A percentile compares a stretch with the other conserved stretches of the same genome.
phyloP scores from a whole-genome alignment of 2,113 vertebrate genomes.

The Ginglymostoma cirratum region DNA sequence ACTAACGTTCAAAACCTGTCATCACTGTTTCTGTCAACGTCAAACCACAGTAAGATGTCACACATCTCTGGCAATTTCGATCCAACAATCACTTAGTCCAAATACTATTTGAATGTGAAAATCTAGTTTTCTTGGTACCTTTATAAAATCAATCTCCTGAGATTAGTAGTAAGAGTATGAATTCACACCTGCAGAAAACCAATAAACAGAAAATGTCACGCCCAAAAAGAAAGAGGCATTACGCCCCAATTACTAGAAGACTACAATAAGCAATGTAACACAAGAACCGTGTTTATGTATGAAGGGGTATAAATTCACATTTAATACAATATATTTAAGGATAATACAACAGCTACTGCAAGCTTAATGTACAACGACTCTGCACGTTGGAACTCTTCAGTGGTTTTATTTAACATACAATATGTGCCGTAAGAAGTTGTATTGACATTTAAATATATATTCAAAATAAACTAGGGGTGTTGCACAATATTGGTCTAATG shows the following conservation, averaged over 20 bases:
- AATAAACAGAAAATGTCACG: conserved; percentile 51
- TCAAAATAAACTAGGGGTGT: conserved; percentile 30
- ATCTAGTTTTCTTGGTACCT: conserved; percentile 66
- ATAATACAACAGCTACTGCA: conserved; percentile 68
- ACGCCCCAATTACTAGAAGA: conserved; percentile 57
- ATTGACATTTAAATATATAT: conserved; percentile 71
- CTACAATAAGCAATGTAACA: conserved; percentile 67
- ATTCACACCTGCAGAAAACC: conserved; percentile 71
- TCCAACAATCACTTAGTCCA: conserved; percentile 32
- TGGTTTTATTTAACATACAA: conserved; percentile 85
- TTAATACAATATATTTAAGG: conserved; percentile 69
- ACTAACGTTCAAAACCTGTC: conserved; percentile 43
- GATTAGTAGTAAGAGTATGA: conserved; percentile 73
- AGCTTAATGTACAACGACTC: conserved; percentile 98
- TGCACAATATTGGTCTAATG: conserved; percentile 50
- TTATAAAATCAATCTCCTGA: conserved; percentile 73
- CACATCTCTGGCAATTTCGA: not conserved
- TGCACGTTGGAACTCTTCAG: conserved; percentile 88
- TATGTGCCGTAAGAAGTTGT: conserved; percentile 79
- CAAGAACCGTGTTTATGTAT: conserved; percentile 64
- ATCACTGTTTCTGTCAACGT: not conserved
- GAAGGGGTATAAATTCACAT: conserved; percentile 79
- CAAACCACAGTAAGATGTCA: not conserved
- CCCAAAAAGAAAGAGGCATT: conserved; percentile 45
- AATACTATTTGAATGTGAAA: conserved; percentile 41